Percentiles rank a stretch among this genome's conserved stretches.
Evolutionary conservation across 2,888 invertebrate species (phyloP).

Genomic region (Phoronis australis): DNA sequence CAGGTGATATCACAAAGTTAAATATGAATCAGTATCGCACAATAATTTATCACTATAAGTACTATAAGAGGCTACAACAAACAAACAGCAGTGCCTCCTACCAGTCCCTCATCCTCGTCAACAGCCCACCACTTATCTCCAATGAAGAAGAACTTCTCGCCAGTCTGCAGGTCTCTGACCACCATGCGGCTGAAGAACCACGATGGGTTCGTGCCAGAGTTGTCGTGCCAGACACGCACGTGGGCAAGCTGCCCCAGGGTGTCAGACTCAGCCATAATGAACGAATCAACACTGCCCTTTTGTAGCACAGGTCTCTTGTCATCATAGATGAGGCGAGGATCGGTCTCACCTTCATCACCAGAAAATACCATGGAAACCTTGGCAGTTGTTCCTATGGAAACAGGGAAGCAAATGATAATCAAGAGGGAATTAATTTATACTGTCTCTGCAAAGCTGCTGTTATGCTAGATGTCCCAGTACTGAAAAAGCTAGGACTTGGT

Average conservation of each 20-base stretch:
- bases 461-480: too few species aligned
- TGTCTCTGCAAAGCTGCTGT: too few species aligned
- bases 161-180: constrained; percentile 32
- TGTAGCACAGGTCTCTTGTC: constrained; percentile 38
- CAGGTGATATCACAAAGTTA: too few species aligned
- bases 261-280: constrained; percentile 38
- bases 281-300: constrained; percentile 38
- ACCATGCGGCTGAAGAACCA: constrained; percentile 37
- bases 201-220: constrained; percentile 28
- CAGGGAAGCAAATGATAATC: too few species aligned
- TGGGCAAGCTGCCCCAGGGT: constrained; percentile 15
- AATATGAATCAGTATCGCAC: too few species aligned
- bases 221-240: constrained; percentile 38
- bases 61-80: too few species aligned
- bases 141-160: constrained; percentile 23
- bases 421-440: too few species aligned
- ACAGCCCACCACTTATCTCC: constrained; percentile 19
- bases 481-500: too few species aligned
- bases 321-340: constrained; percentile 29
- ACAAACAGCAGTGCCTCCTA: too few species aligned
- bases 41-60: too few species aligned
- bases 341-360: constrained; percentile 42
- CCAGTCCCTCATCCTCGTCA: constrained; percentile 23
- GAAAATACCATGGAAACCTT: constrained; percentile 34
- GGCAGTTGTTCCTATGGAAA: constrained; percentile 19